These are phyloP conservation scores for Eleutherodactylus coqui DNA, from an alignment of 2,797 vertebrate species.

Conservation along the genomic window DNA sequence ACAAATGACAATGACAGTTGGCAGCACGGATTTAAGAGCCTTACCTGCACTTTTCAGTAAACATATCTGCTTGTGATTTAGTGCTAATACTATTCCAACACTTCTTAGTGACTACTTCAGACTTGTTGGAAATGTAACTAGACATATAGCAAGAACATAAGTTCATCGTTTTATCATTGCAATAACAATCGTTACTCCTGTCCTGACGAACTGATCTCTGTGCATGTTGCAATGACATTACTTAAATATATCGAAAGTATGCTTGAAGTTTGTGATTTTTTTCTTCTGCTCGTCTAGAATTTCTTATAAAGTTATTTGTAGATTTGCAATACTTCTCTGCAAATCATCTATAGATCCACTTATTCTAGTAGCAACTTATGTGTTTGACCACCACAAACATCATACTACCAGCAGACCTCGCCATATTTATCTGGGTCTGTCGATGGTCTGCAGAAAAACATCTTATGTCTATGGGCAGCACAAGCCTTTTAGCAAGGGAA, in stretches of 20 bases:
- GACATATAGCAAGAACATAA: neutral
- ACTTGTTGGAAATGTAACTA: neutral
- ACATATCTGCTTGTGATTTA: neutral
- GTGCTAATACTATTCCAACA: neutral
- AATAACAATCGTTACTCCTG: too few relatives aligned
- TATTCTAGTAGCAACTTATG: too few relatives aligned
- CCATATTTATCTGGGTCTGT: too few relatives aligned
- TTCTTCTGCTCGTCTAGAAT: too few relatives aligned
- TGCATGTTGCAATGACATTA: neutral
- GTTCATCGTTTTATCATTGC: neutral
- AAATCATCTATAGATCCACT: too few relatives aligned
- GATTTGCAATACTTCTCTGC: too few relatives aligned
- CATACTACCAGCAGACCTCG: too few relatives aligned
- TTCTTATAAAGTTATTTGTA: too few relatives aligned
- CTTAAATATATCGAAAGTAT: neutral
- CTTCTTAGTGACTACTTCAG: neutral
- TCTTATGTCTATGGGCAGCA: too few relatives aligned
- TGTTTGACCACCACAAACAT: too few relatives aligned
- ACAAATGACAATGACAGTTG: slow-evolving; percentile 30
- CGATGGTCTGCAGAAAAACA: too few relatives aligned
- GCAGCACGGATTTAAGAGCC: neutral
- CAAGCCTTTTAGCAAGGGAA: neutral
- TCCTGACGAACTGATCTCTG: neutral
- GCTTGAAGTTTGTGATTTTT: too few relatives aligned
- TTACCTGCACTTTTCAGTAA: neutral